Conservation (phyloP, 2,113 vertebrate species). For the Tragelaphus strepsiceros region DNA sequence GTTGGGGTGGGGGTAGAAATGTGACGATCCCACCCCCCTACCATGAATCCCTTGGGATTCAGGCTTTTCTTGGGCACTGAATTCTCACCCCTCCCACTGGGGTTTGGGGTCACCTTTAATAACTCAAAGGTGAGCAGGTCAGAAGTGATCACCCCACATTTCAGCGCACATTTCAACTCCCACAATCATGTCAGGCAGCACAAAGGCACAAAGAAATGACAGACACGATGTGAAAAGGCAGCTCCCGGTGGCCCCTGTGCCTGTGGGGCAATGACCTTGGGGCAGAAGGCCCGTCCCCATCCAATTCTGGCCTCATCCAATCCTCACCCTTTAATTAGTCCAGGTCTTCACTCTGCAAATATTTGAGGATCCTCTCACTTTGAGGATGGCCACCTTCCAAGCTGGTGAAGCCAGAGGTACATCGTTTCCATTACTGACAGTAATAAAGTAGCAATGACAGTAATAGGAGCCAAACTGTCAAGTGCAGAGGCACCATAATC, state of each 20-base stretch:
- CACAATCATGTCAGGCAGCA: background rate
- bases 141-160: fast-evolving
- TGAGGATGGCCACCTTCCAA: fast-evolving
- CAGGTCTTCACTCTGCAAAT: fast-evolving
- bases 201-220: fast-evolving
- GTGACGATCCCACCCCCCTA: fast-evolving
- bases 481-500: fast-evolving
- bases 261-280: fast-evolving
- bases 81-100: background rate
- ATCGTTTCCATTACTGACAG: fast-evolving
- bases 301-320: background rate
- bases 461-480: fast-evolving
- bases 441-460: background rate
- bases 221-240: fast-evolving
- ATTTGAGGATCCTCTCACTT: fast-evolving
- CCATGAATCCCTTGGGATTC: fast-evolving
- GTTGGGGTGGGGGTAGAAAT: background rate
- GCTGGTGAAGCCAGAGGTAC: fast-evolving
- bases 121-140: background rate
- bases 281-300: fast-evolving
- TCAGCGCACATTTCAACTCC: background rate
- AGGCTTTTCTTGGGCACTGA: background rate
- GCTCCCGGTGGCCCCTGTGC: fast-evolving
- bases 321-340: fast-evolving
- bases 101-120: background rate